Evolutionary conservation across 2,797 vertebrate species (phyloP).

Genomic region (Poecilia picta): DNA sequence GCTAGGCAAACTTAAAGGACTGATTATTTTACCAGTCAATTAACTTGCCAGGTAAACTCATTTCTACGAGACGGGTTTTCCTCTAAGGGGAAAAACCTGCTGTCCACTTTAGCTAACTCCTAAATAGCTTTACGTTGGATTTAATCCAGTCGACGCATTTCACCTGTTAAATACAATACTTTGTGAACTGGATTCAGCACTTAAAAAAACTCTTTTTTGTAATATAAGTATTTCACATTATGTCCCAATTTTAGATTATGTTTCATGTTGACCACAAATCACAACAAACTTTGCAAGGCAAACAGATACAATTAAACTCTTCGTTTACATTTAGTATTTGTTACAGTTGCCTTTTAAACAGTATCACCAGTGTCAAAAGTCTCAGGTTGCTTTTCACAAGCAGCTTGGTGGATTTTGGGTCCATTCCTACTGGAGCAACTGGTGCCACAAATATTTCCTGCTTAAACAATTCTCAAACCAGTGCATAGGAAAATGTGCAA

Average conservation of each 20-base stretch:
- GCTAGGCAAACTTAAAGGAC: constrained; percentile 42
- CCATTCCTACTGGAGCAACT: too few relatives aligned
- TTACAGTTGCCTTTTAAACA: background rate
- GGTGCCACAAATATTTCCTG: too few relatives aligned
- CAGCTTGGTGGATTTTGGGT: too few relatives aligned
- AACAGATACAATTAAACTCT: background rate
- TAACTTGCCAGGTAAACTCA: constrained; percentile 48
- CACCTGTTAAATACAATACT: constrained; percentile 59
- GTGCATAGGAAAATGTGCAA: background rate
- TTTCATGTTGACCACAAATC: background rate
- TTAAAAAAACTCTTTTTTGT: constrained; percentile 28
- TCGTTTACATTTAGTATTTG: background rate
- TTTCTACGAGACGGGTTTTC: constrained; percentile 44
- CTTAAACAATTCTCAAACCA: background rate
- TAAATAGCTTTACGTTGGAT: constrained; percentile 66
- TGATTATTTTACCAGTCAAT: constrained; percentile 55
- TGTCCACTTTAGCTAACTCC: constrained; percentile 54
- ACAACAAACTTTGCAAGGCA: background rate
- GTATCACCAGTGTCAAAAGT: background rate
- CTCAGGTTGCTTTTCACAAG: background rate
- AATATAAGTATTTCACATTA: background rate
- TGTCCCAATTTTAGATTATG: background rate
- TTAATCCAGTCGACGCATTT: constrained; percentile 69
- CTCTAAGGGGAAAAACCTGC: constrained; percentile 34
- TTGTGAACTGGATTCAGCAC: constrained; percentile 28